Evolutionary conservation across 2,797 vertebrate genomes (phyloP).

Genomic region (Lagocephalus sceleratus): DNA sequence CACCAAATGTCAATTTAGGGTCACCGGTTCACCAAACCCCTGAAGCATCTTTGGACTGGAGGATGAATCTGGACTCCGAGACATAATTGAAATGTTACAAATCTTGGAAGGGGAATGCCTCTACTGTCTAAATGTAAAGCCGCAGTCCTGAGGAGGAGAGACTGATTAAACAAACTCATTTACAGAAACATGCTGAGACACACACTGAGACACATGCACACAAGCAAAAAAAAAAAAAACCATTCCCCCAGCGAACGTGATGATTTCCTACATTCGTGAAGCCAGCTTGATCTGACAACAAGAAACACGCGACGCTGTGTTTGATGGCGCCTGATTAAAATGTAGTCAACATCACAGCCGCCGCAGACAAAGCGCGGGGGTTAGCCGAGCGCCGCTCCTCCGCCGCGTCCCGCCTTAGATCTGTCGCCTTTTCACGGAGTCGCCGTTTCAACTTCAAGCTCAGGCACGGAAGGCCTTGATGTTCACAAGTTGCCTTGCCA

Average conservation of each 20-base stretch:
- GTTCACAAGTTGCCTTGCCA: slow-evolving; percentile 13
- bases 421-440: slow-evolving; percentile 4
- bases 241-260: neutral
- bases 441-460: slow-evolving; percentile 14
- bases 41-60: too few relatives aligned
- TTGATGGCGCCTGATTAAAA: slow-evolving; percentile 9
- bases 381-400: slow-evolving; percentile 7
- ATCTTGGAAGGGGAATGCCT: too few relatives aligned
- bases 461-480: slow-evolving; percentile 24
- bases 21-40: too few relatives aligned
- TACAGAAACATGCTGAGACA: too few relatives aligned
- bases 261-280: neutral
- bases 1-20: too few relatives aligned
- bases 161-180: too few relatives aligned
- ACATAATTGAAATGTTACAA: too few relatives aligned
- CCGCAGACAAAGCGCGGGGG: slow-evolving; percentile 7
- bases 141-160: too few relatives aligned
- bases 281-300: neutral
- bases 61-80: too few relatives aligned
- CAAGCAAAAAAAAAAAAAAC: too few relatives aligned
- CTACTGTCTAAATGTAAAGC: too few relatives aligned
- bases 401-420: neutral
- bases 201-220: too few relatives aligned
- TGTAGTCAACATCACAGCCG: slow-evolving; percentile 11
- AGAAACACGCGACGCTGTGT: neutral